These are phyloP conservation scores for Rousettus madagascariensis DNA, from an alignment of 2,797 vertebrate species.

Conservation along the genomic window DNA sequence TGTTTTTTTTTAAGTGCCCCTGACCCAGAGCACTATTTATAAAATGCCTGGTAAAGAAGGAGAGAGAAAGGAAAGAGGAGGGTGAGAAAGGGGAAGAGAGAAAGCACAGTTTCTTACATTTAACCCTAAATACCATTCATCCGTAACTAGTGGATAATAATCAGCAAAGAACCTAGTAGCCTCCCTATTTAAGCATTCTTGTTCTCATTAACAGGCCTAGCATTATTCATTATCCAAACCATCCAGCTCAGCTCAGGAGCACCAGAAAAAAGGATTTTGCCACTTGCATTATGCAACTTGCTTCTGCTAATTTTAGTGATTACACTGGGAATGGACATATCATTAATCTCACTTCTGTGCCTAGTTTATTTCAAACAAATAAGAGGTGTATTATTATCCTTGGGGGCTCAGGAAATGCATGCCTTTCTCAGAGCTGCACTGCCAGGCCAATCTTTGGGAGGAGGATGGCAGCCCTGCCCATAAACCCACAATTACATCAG, in stretches of 20 bases:
- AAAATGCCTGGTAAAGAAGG: conserved; percentile 22
- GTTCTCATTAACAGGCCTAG: not conserved
- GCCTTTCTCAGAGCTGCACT: not conserved
- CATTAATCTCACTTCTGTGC: not conserved
- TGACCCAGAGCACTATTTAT: not conserved
- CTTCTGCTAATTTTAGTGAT: conserved; percentile 37
- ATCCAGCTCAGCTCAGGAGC: not conserved
- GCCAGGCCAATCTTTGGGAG: not conserved
- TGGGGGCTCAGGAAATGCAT: not conserved
- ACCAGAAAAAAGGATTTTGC: not conserved
- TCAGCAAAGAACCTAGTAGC: not conserved
- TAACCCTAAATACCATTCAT: not conserved
- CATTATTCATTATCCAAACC: not conserved
- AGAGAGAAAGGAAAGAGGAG: not conserved
- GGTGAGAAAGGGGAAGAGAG: not conserved
- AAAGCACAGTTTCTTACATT: not conserved
- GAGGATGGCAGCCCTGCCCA: not conserved
- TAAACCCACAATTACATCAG: not conserved
- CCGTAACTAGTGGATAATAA: not conserved
- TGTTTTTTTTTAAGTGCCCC: not conserved
- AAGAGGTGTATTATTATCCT: not conserved
- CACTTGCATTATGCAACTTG: not conserved
- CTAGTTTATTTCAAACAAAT: conserved; percentile 42
- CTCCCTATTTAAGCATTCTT: not conserved
- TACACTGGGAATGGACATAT: not conserved